A percentile compares a stretch with the other conserved stretches of the same genome.
These are phyloP conservation scores for Battus philenor DNA, from an alignment of 1,140 invertebrate species.

Conservation along the genomic window DNA sequence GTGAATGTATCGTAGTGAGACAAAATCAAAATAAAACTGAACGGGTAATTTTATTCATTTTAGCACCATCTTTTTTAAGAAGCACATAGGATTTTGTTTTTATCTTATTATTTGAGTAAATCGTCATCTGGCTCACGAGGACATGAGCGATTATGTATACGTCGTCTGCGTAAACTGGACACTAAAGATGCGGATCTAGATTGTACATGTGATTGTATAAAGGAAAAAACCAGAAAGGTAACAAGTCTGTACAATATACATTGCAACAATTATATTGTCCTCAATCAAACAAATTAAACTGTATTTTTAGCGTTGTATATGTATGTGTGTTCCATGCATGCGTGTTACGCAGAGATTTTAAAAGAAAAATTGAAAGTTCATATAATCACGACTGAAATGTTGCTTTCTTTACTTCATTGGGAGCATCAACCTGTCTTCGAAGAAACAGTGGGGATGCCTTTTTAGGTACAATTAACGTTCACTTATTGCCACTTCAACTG, in stretches of 20 bases:
- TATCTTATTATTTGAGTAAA: too few relatives aligned
- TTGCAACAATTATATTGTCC: constrained; percentile 4
- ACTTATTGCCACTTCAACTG: constrained; percentile 21
- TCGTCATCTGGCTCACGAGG: too few relatives aligned
- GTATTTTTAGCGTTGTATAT: too few relatives aligned
- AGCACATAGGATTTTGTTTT: too few relatives aligned
- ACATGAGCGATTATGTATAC: too few relatives aligned
- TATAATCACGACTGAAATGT: not conserved
- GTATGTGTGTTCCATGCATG: too few relatives aligned
- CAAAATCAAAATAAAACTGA: too few relatives aligned
- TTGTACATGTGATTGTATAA: constrained; percentile 17
- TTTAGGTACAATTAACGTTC: constrained; percentile 17
- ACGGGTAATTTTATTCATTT: too few relatives aligned
- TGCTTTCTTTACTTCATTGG: not conserved
- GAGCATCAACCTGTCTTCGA: constrained; percentile 24
- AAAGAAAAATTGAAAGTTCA: constrained; percentile 7
- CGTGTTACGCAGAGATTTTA: constrained; percentile 1
- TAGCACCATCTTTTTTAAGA: too few relatives aligned
- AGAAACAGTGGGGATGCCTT: constrained; percentile 2
- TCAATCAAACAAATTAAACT: too few relatives aligned
- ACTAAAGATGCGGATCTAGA: constrained; percentile 7
- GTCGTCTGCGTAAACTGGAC: not conserved
- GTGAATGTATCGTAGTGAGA: too few relatives aligned
- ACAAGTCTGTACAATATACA: not conserved
- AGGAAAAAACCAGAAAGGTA: not conserved